Percentiles rank a stretch among this genome's conserved stretches.
These are phyloP conservation scores for Schrankia costaestrigalis DNA, from an alignment of 2,888 invertebrate species.

Conservation along the genomic window DNA sequence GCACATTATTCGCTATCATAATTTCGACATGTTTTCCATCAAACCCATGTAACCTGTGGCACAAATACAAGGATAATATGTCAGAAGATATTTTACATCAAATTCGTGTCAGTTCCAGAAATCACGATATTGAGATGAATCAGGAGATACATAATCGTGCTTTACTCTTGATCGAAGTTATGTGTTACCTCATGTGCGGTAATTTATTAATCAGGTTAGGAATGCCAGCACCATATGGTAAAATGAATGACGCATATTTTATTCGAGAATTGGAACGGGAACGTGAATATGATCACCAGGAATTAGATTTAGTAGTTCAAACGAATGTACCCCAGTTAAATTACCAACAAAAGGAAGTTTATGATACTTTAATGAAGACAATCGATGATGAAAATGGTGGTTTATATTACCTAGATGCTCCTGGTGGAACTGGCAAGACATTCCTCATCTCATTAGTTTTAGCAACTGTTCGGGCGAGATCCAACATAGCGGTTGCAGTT, in stretches of 20 bases:
- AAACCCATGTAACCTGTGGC: conserved; percentile 30
- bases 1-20: conserved; percentile 37
- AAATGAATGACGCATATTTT: conserved; percentile 34
- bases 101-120: conserved; percentile 27
- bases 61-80: conserved; percentile 38
- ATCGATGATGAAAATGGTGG: conserved; percentile 29
- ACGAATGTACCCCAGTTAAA: conserved; percentile 21
- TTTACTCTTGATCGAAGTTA: conserved; percentile 41
- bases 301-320: conserved; percentile 19
- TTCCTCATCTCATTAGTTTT: conserved; percentile 21
- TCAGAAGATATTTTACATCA: conserved; percentile 37
- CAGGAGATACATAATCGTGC: conserved; percentile 27
- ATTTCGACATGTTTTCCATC: conserved; percentile 14
- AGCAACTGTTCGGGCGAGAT: conserved; percentile 5
- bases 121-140: conserved; percentile 27
- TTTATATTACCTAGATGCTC: conserved; percentile 27
- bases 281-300: conserved; percentile 28
- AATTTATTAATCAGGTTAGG: conserved; percentile 27
- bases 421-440: conserved; percentile 25
- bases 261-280: conserved; percentile 41
- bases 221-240: conserved; percentile 30
- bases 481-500: conserved; percentile 1
- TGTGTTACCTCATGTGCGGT: conserved; percentile 38
- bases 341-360: conserved; percentile 22
- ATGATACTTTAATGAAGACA: conserved; percentile 27